phyloP scores from a whole-genome alignment of 2,797 vertebrate genomes.

The Coilia nasus region DNA sequence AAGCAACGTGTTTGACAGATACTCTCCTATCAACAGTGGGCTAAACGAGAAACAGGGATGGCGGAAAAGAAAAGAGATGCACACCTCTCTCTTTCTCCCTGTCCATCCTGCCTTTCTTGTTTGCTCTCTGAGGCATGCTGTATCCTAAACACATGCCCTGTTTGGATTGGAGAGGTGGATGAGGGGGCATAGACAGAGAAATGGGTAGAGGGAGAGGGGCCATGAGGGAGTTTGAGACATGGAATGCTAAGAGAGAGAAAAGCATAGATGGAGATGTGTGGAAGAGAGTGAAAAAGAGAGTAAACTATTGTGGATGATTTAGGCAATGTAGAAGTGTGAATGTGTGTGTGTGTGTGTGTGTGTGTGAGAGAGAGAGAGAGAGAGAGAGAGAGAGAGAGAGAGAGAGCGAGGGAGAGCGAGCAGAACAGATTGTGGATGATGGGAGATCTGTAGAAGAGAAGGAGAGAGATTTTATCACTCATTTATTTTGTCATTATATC shows the following conservation, averaged over 20 bases:
- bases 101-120: conserved; percentile 25
- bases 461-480: no score
- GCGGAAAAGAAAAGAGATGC: conserved; percentile 37
- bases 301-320: no score
- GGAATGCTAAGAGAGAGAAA: no score
- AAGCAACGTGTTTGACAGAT: conserved; percentile 51
- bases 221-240: no score
- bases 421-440: neutral
- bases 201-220: no score
- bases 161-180: conserved; percentile 27
- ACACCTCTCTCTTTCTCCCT: conserved; percentile 33
- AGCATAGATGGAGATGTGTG: no score
- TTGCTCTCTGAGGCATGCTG: conserved; percentile 52
- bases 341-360: no score
- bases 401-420: neutral
- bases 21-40: conserved; percentile 43
- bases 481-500: no score
- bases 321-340: no score
- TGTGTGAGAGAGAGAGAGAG: neutral
- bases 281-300: no score
- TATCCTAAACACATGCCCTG: conserved; percentile 51
- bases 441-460: no score
- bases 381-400: neutral
- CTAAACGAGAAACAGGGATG: conserved; percentile 15
- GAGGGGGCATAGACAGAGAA: neutral